Percentiles rank a stretch among this genome's conserved stretches.
Conservation (phyloP, 2,113 vertebrate genomes). For the Podocnemis expansa region DNA sequence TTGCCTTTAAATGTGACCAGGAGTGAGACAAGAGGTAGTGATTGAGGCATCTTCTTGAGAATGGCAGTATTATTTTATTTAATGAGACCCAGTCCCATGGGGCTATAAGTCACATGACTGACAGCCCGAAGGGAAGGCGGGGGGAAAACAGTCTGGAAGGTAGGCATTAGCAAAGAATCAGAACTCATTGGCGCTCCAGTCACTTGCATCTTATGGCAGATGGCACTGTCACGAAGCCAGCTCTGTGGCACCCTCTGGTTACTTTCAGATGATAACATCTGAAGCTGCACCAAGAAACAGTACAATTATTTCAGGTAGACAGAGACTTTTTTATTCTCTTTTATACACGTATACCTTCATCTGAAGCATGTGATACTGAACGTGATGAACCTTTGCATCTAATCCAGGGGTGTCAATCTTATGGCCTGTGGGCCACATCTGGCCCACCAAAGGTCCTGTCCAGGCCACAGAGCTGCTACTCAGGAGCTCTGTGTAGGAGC, state of each 20-base stretch:
- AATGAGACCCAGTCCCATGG: background rate
- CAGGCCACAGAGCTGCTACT: too few species aligned
- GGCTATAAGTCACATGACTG: background rate
- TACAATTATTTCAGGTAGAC: too few species aligned
- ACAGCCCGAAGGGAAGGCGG: background rate
- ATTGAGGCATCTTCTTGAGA: background rate
- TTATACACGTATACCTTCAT: background rate
- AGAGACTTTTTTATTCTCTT: too few species aligned
- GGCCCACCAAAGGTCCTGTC: too few species aligned
- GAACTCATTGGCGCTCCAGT: too few species aligned
- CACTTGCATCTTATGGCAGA: background rate
- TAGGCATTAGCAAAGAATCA: background rate
- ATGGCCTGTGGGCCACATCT: too few species aligned
- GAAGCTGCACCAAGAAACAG: background rate
- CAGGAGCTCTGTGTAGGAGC: too few species aligned
- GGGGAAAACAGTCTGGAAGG: background rate
- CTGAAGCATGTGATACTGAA: background rate
- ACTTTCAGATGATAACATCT: background rate
- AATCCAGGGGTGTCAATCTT: too few species aligned
- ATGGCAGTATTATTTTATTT: background rate
- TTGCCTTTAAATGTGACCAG: background rate
- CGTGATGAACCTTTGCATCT: fast-evolving
- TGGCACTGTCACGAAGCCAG: background rate
- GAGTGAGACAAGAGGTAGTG: background rate
- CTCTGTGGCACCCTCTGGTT: background rate